phyloP scores from a whole-genome alignment of 2,888 invertebrate genomes.

The Ennomos erosarius region DNA sequence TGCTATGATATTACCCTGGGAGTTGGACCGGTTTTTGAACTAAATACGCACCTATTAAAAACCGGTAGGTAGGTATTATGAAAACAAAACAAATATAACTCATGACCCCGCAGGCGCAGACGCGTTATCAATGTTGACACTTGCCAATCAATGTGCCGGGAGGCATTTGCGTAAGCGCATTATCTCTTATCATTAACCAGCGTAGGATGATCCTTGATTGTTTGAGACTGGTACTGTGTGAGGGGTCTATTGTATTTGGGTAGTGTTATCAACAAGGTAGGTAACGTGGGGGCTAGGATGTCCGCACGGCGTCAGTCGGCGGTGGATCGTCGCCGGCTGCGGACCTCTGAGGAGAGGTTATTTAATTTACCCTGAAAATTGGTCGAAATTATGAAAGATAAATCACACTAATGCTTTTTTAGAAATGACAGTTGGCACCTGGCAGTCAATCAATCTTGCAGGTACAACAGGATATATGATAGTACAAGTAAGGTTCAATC shows the following conservation, averaged over 20 bases:
- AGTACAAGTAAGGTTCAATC: too few relatives aligned
- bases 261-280: constrained; percentile 64
- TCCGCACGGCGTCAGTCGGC: constrained; percentile 65
- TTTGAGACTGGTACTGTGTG: constrained; percentile 21
- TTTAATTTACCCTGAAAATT: constrained; percentile 26
- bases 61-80: constrained; percentile 37
- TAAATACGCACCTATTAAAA: neutral
- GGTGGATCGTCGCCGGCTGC: constrained; percentile 76
- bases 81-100: constrained; percentile 54
- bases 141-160: constrained; percentile 70
- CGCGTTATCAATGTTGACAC: constrained; percentile 75
- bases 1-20: too few relatives aligned
- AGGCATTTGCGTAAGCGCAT: constrained; percentile 80
- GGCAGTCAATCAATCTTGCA: too few relatives aligned
- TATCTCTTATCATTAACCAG: constrained; percentile 58
- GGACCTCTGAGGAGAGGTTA: constrained; percentile 53
- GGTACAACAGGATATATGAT: too few relatives aligned
- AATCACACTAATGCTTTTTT: too few relatives aligned
- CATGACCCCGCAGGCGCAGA: constrained; percentile 69
- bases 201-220: constrained; percentile 41
- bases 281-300: constrained; percentile 66
- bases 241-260: constrained; percentile 53
- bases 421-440: too few relatives aligned
- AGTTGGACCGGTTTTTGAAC: too few relatives aligned
- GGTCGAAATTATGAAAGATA: neutral